These are phyloP conservation scores for Tragelaphus imberbis DNA, from an alignment of 2,113 vertebrate species.

Conservation along the genomic window DNA sequence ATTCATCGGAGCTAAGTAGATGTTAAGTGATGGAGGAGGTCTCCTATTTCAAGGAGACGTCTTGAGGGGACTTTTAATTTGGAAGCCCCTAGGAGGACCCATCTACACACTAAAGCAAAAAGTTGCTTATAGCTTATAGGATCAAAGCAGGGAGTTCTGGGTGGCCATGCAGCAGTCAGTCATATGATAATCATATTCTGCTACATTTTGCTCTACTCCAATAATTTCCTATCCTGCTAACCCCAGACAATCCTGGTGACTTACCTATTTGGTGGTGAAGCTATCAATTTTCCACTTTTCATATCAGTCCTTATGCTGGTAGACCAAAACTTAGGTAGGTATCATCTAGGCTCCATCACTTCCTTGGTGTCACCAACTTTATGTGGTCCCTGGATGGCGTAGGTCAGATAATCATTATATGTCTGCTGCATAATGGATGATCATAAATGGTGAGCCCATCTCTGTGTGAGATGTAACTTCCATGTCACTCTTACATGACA, in stretches of 20 bases:
- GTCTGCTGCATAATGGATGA: background rate
- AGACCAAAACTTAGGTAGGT: background rate
- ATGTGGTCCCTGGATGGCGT: background rate
- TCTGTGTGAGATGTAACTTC: background rate
- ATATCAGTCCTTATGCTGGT: background rate
- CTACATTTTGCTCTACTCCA: background rate
- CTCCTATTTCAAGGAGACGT: background rate
- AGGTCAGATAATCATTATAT: background rate
- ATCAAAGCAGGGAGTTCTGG: background rate
- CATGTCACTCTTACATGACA: background rate
- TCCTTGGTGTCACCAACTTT: background rate
- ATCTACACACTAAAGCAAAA: background rate
- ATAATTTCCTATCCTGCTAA: background rate
- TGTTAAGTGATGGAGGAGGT: background rate
- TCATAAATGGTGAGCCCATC: background rate
- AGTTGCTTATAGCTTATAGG: background rate
- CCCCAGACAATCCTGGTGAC: background rate
- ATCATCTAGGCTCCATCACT: background rate
- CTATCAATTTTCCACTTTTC: background rate
- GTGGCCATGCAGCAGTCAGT: background rate
- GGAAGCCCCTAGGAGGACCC: background rate
- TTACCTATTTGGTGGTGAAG: background rate
- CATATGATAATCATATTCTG: background rate
- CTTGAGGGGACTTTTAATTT: background rate
- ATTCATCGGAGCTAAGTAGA: background rate